These are phyloP conservation scores for Danio tinwini DNA, from an alignment of 2,797 vertebrate genomes.

Conservation along the genomic window DNA sequence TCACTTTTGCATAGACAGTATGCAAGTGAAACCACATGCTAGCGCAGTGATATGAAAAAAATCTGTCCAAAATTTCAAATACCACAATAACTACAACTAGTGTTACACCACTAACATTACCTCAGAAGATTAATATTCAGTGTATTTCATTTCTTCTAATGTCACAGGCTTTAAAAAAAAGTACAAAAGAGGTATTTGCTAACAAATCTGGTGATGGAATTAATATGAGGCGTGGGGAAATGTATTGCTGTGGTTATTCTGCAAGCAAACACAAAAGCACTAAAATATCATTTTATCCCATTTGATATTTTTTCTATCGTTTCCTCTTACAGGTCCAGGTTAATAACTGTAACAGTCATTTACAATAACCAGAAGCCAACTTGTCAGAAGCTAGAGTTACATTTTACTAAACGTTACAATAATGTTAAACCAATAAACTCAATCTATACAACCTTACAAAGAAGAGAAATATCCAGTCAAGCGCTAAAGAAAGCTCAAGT, in stretches of 20 bases:
- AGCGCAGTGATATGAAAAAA: background rate
- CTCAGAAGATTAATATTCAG: background rate
- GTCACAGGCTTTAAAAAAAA: too few species aligned
- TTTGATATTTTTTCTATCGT: background rate
- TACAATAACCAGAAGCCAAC: background rate
- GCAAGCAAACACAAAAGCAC: background rate
- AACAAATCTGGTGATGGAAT: background rate
- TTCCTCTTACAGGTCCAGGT: too few species aligned
- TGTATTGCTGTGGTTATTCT: background rate
- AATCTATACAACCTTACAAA: background rate
- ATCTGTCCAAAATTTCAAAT: background rate
- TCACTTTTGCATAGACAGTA: background rate
- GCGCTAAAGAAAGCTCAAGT: slow-evolving; percentile 64
- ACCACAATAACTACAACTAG: background rate
- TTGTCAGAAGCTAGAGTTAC: background rate
- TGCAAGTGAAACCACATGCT: background rate
- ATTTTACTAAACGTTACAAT: background rate
- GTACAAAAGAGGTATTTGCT: background rate
- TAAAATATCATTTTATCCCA: background rate
- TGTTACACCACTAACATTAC: background rate
- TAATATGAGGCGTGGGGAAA: background rate
- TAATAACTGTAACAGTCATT: background rate
- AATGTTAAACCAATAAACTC: background rate
- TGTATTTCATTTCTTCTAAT: background rate
- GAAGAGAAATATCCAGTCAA: background rate